Evolutionary conservation across 2,888 invertebrate species (phyloP).

Genomic region (Cyrtodaria siliqua): DNA sequence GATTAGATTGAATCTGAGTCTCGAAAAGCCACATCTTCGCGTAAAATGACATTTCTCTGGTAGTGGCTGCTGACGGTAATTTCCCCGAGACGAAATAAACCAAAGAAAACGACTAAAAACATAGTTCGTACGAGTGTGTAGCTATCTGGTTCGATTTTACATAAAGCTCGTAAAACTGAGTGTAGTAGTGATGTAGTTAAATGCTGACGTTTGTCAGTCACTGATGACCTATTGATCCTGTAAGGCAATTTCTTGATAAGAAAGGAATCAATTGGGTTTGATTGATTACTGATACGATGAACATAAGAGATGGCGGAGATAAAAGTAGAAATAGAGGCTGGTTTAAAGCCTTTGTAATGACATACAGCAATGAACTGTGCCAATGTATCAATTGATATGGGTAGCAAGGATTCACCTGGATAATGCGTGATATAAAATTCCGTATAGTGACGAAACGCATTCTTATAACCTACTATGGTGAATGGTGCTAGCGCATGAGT

Average conservation of each 20-base stretch:
- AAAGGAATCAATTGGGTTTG: slow-evolving; percentile 14
- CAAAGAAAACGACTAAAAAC: slow-evolving; percentile 32
- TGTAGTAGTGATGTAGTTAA: no score
- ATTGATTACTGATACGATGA: no score
- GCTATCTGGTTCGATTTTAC: slow-evolving; percentile 6
- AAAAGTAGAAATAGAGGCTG: slow-evolving; percentile 18
- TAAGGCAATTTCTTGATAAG: no score
- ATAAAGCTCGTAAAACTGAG: no score
- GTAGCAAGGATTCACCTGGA: neutral
- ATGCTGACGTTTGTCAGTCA: no score
- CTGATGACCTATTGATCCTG: no score
- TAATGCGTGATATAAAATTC: slow-evolving; percentile 19
- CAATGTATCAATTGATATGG: no score
- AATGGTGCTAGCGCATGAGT: slow-evolving; percentile 7
- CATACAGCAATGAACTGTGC: slow-evolving; percentile 30
- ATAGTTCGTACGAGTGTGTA: slow-evolving; percentile 14
- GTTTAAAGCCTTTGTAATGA: neutral
- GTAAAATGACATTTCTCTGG: neutral
- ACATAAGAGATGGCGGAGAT: slow-evolving; percentile 37
- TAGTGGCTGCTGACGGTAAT: neutral
- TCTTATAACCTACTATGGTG: slow-evolving; percentile 19
- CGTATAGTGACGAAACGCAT: slow-evolving; percentile 15
- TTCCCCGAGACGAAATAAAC: slow-evolving; percentile 43
- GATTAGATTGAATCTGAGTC: neutral
- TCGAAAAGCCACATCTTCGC: neutral